A percentile compares a stretch with the other conserved stretches of the same genome.
These are phyloP conservation scores for Catocala fraxini DNA, from an alignment of 2,888 invertebrate genomes.

Conservation along the genomic window DNA sequence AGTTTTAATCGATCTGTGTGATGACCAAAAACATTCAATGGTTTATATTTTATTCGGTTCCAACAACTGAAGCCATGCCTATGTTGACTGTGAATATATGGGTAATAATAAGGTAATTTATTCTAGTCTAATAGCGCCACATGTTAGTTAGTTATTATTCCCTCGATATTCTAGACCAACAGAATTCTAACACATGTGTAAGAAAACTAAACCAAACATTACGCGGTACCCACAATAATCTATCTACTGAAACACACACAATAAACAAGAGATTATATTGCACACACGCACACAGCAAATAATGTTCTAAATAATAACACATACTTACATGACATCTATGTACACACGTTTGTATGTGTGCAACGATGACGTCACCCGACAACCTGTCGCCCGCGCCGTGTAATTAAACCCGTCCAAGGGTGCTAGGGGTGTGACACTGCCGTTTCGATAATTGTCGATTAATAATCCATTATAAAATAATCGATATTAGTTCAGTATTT, in stretches of 20 bases:
- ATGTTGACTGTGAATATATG: too few species aligned
- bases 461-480: slow-evolving; percentile 6
- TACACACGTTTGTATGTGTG: slow-evolving; percentile 48
- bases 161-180: slow-evolving; percentile 12
- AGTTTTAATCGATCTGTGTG: too few species aligned
- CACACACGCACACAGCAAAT: slow-evolving; percentile 38
- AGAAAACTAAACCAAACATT: slow-evolving; percentile 22
- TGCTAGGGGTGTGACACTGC: slow-evolving; percentile 61
- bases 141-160: slow-evolving; percentile 1
- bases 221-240: slow-evolving; percentile 23
- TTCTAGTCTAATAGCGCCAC: not conserved
- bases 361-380: slow-evolving; percentile 84
- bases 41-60: too few species aligned
- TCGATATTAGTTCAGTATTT: not conserved
- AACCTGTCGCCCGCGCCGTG: slow-evolving; percentile 86
- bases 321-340: slow-evolving; percentile 37
- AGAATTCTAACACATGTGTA: slow-evolving; percentile 18
- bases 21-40: too few species aligned
- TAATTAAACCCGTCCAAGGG: slow-evolving; percentile 84
- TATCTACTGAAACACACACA: slow-evolving; percentile 29
- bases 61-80: too few species aligned
- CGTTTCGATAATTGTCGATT: slow-evolving; percentile 47
- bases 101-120: not conserved
- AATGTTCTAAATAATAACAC: slow-evolving; percentile 49
- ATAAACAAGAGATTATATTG: slow-evolving; percentile 32